Evolutionary conservation across 2,113 vertebrate genomes (phyloP), one percentile per base, ranked within the genome.

Genomic region (Spea bombifrons): DNA sequence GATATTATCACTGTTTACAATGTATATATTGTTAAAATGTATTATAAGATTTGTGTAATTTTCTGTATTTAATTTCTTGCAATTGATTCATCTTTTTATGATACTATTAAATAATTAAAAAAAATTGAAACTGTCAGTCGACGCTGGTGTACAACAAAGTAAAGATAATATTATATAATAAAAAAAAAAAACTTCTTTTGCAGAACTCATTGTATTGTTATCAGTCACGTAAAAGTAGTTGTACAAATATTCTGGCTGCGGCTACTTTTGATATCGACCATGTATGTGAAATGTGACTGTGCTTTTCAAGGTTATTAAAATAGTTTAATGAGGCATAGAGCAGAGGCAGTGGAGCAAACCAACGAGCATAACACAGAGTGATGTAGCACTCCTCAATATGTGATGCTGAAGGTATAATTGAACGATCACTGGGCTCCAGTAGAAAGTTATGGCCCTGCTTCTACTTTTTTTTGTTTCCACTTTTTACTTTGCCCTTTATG

Each of bases 21-120:
- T 77, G 75, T 77, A 77, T 63, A 70, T 70, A 49, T 10, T 50
- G 17, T 63, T 71, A 77, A 70, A 69, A 13, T 77, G 50, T 77
- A 70, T 9, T 48, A 57, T 16, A n/a, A 9, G 44, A 63, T 70
- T 59, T 17, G 8, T 50, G 13, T 49, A 3, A 63, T 43, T 30
- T 3, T 13, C 59, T 61, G 44, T 69, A 44, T 70, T 70, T n/a
- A 3, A 55, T 67, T 55, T 75, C 50, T 47, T 53, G 50, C 15
- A 53, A 75, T 52, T 75, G 8, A 66, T 15, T 55, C 5, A 46
- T 75, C 9, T 66, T 65, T 65, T 64, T 8, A 13, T 59, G 55
- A 59, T 59, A 13, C 12, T 59, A 4, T 59, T 5, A 59, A 59
- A 12, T 59, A 13, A 13, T 59, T 59, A 3, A 2, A 30, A 30